Evolutionary conservation across 2,888 invertebrate genomes (phyloP).

Genomic region (Eretmocerus hayati): DNA sequence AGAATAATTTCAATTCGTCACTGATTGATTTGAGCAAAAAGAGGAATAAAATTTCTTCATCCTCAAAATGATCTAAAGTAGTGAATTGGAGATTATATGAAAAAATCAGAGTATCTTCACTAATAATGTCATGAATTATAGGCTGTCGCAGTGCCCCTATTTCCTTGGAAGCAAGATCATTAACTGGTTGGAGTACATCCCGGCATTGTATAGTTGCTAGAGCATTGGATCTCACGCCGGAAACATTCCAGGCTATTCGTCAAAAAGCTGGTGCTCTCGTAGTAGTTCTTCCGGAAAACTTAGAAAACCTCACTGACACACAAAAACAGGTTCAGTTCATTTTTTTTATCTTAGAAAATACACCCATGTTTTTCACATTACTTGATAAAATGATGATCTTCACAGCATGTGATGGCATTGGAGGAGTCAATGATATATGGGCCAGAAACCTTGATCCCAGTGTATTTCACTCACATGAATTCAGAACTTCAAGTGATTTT

Average conservation of each 20-base stretch:
- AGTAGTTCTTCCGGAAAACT: slow-evolving; percentile 72
- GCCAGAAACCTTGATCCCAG: slow-evolving; percentile 74
- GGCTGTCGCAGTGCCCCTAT: slow-evolving; percentile 81
- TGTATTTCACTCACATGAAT: slow-evolving; percentile 79
- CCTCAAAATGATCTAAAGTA: no score
- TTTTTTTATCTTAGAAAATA: not conserved
- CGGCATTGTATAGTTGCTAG: slow-evolving; percentile 81
- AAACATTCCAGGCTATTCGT: slow-evolving; percentile 68
- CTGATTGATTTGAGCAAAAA: no score
- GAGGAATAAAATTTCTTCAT: no score
- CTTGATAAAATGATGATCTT: slow-evolving; percentile 14
- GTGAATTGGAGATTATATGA: no score
- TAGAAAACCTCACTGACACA: slow-evolving; percentile 57
- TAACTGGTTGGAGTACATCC: slow-evolving; percentile 78
- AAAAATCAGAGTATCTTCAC: no score
- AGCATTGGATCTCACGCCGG: slow-evolving; percentile 72
- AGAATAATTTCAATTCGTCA: no score
- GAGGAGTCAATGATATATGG: slow-evolving; percentile 75
- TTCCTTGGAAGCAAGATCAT: slow-evolving; percentile 81
- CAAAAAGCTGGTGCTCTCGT: slow-evolving; percentile 79
- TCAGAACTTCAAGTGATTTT: slow-evolving; percentile 68
- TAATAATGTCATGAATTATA: no score
- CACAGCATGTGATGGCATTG: slow-evolving; percentile 65
- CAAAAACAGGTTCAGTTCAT: slow-evolving; percentile 59
- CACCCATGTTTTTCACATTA: not conserved